Evolutionary conservation across 2,113 vertebrate genomes (phyloP).

Genomic region (Limanda limanda): DNA sequence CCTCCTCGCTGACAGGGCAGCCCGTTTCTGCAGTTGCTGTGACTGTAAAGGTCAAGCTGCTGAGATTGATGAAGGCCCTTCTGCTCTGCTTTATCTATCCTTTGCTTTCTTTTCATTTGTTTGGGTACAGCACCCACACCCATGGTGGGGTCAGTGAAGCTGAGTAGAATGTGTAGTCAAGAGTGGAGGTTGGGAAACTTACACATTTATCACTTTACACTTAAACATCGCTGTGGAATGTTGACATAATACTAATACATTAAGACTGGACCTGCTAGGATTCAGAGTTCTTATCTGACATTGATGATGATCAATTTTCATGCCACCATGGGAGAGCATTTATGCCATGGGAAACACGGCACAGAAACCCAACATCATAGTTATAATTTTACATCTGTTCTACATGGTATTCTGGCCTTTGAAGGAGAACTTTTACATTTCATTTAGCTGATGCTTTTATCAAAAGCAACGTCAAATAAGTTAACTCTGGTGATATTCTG

Average conservation of each 20-base stretch:
- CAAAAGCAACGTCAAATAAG: no score
- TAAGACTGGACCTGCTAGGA: not conserved
- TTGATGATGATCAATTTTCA: not conserved
- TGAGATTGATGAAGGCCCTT: slow-evolving; percentile 52
- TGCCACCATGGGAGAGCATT: no score
- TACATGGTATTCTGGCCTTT: no score
- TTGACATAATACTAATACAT: not conserved
- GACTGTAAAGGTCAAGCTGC: slow-evolving; percentile 51
- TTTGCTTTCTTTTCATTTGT: not conserved
- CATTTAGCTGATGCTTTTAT: no score
- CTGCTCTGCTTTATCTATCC: slow-evolving; percentile 14
- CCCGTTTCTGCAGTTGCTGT: not conserved
- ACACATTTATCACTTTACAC: not conserved
- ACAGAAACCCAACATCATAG: no score
- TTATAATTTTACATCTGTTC: no score
- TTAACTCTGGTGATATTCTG: no score
- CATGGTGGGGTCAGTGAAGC: not conserved
- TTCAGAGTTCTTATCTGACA: not conserved
- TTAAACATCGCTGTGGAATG: not conserved
- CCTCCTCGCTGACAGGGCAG: no score
- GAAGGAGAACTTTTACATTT: no score
- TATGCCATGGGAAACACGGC: not conserved
- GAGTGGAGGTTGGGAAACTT: not conserved
- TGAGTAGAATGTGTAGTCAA: not conserved
- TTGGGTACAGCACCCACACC: not conserved